Evolutionary conservation across 2,888 invertebrate genomes (phyloP), one percentile per base, ranked within the genome.

Genomic region (Nymphalis polychloros): DNA sequence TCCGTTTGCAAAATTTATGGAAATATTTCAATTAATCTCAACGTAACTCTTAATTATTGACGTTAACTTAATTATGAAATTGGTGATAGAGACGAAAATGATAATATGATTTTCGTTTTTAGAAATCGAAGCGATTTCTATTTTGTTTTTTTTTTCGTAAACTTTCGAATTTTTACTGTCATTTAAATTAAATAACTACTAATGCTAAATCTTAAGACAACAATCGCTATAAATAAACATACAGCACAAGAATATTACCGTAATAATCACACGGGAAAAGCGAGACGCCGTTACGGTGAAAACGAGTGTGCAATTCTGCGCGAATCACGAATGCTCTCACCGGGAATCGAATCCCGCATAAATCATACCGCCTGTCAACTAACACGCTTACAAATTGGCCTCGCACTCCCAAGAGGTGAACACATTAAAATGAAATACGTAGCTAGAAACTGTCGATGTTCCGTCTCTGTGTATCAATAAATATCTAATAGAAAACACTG

Each of bases 281-380:
- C 46, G 68, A 62, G 61, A 62, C 55, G 67, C 68, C 68, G 70
- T 63, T 49, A 64, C 59, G 63, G 70, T 68, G 70, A 70, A 70
- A 70, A 68, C 70, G 64, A 55, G 59, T 63, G 68, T 59, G 63
- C 63, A 68, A 57, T 47, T 61, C 10, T 2, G 19, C 49, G n/a
- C 67, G 59, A 53, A 57, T 52, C 52, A 48, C 67, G 67, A 67
- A 27, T 62, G 52, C 70, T 70, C 67, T 70, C 70, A 52, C 67
- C 67, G 67, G 70, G 70, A 67, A 70, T 70, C 70, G 64, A 70
- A 70, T 57, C 71, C 64, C 52, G 69, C 74, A 76, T 78, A 76
- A 77, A 77, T 77, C 77, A 77, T 75, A 67, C 50, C 41, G 65
- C 61, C 70, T 69, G 71, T 68, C 70, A 70, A 62, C 47, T 57